Conservation (phyloP, 2,888 invertebrate genomes). For the Amphipoea lucens region DNA sequence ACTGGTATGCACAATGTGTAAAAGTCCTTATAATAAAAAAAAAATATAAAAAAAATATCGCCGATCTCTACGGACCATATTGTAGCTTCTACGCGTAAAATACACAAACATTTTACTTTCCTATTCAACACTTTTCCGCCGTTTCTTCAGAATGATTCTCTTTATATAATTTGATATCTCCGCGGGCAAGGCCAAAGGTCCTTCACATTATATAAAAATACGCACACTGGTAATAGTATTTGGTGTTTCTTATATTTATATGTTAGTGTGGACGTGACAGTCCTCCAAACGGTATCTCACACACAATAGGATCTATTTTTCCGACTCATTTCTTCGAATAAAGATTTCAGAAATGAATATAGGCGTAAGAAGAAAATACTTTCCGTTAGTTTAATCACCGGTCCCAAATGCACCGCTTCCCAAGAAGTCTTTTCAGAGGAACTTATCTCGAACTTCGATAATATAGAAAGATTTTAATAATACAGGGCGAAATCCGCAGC, state of each 20-base stretch:
- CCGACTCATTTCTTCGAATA: constrained; percentile 6
- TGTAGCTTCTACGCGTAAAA: constrained; percentile 40
- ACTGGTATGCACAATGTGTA: no score
- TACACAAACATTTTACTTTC: constrained; percentile 54
- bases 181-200: constrained; percentile 57
- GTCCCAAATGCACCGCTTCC: constrained; percentile 28
- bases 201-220: constrained; percentile 58
- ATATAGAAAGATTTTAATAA: constrained; percentile 54
- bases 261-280: constrained; percentile 51
- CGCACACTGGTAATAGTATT: constrained; percentile 56
- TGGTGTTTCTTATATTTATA: constrained; percentile 57
- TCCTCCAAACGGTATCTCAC: constrained; percentile 34
- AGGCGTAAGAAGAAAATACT: constrained; percentile 7
- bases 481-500: constrained; percentile 32
- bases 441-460: constrained; percentile 52
- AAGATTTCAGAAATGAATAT: constrained; percentile 32
- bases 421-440: constrained; percentile 13
- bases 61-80: constrained; percentile 29
- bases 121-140: constrained; percentile 51
- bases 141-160: constrained; percentile 32
- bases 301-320: constrained; percentile 28
- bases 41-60: no score
- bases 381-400: constrained; percentile 22
- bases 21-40: no score
- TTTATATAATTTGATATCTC: constrained; percentile 61